Base-by-base conservation (phyloP, 2,797 vertebrate genomes). In the Rhinogobio ventralis region DNA sequence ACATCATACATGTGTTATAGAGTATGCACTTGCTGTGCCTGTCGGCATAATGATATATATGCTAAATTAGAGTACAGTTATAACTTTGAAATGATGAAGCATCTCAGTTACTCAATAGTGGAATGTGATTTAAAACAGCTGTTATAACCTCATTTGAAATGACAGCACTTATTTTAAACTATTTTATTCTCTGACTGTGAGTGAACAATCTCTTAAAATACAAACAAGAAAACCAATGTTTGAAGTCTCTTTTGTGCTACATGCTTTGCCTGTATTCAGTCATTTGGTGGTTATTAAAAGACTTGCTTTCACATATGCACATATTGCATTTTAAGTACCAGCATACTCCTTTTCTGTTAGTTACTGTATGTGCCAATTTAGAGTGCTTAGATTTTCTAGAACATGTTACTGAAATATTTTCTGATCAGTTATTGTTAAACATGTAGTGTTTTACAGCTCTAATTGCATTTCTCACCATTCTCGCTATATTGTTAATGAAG, bases 381-480 rank as follows among this genome's bases (percentile, higher is more conserved):
- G 17, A 23, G 17, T 23, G n/a, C 36, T 69, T 49, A 72, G 5
- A 14, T 39, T 25, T 14, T 57, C 7, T 9, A 62, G 2, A 55
- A 20, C 10, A 51, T 20, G 15, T 33, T 9, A 62, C 28, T 36
- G 19, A 45, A 45, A 46, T 15, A 19, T 49, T 72, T 49, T 49
- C n/a, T 25, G 14, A n/a, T n/a, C 23, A 46, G 39, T 72, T 72
- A 9, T 23, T 72, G 4, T 28, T 60, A 19, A 74, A 39, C 51
- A 76, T n/a, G 20, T 10, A 57, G 51, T 57, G 8, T 73, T 19
- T 53, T 33, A 25, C 30, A 9, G 6, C 60, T 0, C 1, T 85
- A 82, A 89, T 87, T 23, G 5, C 7, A 42, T 13, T 14, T 57
- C 51, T 76, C 23, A 42, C 23, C 7, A 76, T 76, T 76, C 53